These are phyloP conservation scores for Pedetes capensis DNA, from an alignment of 2,113 vertebrate species.

Conservation along the genomic window DNA sequence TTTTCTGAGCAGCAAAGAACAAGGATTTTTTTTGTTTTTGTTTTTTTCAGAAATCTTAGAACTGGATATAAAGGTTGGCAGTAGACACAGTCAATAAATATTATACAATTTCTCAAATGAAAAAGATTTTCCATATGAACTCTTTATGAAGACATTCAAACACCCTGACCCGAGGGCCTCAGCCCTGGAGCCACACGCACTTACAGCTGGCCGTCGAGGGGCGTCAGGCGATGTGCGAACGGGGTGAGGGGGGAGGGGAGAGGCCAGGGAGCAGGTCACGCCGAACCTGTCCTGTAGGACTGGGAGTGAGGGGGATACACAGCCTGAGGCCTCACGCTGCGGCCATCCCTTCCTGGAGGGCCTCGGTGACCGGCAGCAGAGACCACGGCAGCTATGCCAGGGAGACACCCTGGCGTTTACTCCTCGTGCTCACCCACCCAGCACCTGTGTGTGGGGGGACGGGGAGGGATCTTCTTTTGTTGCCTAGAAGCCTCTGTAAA, in stretches of 20 bases:
- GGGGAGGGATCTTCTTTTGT: neutral
- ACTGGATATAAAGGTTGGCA: conserved; percentile 79
- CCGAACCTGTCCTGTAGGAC: conserved; percentile 84
- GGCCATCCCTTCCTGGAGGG: conserved; percentile 77
- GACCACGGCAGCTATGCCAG: conserved; percentile 67
- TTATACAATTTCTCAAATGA: conserved; percentile 72
- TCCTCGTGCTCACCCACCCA: conserved; percentile 43
- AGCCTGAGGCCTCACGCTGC: conserved; percentile 81
- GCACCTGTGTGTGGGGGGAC: neutral
- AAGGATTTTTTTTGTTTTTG: conserved; percentile 54
- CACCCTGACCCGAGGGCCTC: conserved; percentile 52
- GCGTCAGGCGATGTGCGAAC: conserved; percentile 21
- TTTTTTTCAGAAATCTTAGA: conserved; percentile 76
- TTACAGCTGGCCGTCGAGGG: neutral
- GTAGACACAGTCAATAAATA: conserved; percentile 81
- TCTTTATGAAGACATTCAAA: conserved; percentile 70
- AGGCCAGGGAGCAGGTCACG: conserved; percentile 49
- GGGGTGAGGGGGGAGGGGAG: neutral
- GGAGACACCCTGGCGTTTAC: conserved; percentile 44
- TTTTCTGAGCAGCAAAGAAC: conserved; percentile 88
- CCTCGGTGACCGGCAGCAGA: conserved; percentile 77
- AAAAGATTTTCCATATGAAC: conserved; percentile 64
- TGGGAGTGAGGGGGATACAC: conserved; percentile 86
- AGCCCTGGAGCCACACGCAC: neutral
- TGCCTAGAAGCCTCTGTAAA: conserved; percentile 57